A percentile compares a stretch with the other conserved stretches of the same genome.
Conservation (phyloP, 2,113 vertebrate species). For the Mus spicilegus region DNA sequence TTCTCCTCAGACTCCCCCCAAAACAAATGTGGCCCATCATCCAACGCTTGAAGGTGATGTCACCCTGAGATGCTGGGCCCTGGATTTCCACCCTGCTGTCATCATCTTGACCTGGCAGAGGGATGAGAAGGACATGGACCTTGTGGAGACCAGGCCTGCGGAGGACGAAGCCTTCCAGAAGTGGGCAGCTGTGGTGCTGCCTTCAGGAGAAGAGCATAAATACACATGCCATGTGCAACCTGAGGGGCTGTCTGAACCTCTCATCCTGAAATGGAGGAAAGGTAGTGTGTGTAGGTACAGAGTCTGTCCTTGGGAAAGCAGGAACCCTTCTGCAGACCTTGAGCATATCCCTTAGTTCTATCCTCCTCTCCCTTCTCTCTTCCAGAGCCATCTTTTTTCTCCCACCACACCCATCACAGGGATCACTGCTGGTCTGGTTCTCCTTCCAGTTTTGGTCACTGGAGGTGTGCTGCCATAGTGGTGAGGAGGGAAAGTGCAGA, state of each 20-base stretch:
- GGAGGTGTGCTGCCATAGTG: not conserved
- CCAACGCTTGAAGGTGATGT: not conserved
- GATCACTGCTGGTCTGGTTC: not conserved
- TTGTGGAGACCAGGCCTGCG: not conserved
- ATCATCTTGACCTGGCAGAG: too few relatives aligned
- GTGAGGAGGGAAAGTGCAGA: not conserved
- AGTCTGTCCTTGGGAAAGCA: not conserved
- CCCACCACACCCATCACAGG: not conserved
- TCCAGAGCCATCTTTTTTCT: not conserved
- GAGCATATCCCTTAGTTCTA: not conserved
- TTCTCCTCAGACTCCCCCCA: not conserved
- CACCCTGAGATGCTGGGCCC: not conserved
- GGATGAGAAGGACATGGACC: too few relatives aligned
- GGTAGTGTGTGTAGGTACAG: too few relatives aligned
- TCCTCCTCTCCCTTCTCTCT: not conserved
- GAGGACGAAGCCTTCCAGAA: not conserved
- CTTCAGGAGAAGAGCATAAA: not conserved
- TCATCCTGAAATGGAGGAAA: not conserved
- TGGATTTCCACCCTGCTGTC: not conserved
- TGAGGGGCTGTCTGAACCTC: not conserved
- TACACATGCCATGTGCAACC: not conserved
- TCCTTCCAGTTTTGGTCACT: not conserved
- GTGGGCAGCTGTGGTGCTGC: not conserved
- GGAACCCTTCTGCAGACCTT: not conserved
- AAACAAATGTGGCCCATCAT: not conserved